Conservation (phyloP, 2,113 vertebrate species). For the Heteronetta atricapilla region DNA sequence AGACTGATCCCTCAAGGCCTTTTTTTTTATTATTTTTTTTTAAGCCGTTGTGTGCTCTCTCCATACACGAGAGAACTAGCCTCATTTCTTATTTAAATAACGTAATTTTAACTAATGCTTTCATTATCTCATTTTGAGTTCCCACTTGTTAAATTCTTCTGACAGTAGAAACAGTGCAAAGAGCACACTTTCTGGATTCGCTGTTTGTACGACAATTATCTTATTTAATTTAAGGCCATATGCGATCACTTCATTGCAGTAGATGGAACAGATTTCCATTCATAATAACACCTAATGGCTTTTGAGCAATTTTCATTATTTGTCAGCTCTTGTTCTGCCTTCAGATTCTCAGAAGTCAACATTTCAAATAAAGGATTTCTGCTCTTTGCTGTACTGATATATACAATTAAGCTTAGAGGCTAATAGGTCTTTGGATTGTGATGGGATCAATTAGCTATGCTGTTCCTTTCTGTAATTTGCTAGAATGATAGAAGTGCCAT, state of each 20-base stretch:
- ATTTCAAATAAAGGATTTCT: not conserved
- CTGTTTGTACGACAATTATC: not conserved
- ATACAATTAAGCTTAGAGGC: not conserved
- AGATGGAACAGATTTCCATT: not conserved
- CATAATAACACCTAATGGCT: not conserved
- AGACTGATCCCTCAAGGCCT: not conserved
- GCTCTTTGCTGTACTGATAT: not conserved
- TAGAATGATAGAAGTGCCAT: not conserved
- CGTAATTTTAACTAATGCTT: not conserved
- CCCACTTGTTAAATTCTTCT: not conserved
- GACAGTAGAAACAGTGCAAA: not conserved
- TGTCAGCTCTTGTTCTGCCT: not conserved
- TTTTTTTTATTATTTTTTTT: not conserved
- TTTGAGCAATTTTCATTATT: not conserved
- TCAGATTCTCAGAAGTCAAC: not conserved
- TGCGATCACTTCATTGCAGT: not conserved
- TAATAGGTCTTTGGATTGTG: not conserved
- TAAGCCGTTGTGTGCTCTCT: not conserved
- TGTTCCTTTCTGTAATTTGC: not conserved
- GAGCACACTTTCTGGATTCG: not conserved
- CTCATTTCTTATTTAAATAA: not conserved
- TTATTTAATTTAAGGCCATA: not conserved
- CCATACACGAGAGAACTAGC: fast-evolving
- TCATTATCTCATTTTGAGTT: not conserved
- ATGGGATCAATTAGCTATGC: not conserved